Evolutionary conservation across 2,797 vertebrate species (phyloP).

Genomic region (Neosilurus mollespiculum): DNA sequence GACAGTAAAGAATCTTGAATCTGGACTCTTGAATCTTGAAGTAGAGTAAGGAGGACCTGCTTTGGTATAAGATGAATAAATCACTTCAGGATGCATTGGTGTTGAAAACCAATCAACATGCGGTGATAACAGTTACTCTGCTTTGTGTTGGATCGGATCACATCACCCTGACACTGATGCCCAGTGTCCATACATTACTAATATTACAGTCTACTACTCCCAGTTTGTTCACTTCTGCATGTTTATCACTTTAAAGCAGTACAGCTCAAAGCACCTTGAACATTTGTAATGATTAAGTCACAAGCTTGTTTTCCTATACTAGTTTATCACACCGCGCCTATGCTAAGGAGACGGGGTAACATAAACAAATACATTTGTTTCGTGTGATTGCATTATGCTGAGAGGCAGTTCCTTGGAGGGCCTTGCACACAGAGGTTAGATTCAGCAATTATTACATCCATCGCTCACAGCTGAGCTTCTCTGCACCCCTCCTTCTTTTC

Average conservation of each 20-base stretch:
- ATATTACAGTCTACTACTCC: background rate
- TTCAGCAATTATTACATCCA: slow-evolving; percentile 35
- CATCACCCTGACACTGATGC: background rate
- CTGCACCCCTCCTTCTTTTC: background rate
- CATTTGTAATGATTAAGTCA: slow-evolving; percentile 21
- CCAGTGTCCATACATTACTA: background rate
- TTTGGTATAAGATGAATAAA: background rate
- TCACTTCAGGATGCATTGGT: background rate
- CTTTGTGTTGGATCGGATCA: background rate
- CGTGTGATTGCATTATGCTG: slow-evolving; percentile 31
- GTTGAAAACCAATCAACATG: background rate
- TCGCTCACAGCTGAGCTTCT: slow-evolving; percentile 41
- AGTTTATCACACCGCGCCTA: background rate
- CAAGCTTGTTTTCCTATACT: background rate
- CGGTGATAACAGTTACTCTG: background rate
- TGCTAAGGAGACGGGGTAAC: slow-evolving; percentile 16
- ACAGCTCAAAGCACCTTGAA: background rate
- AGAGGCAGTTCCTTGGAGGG: slow-evolving; percentile 31
- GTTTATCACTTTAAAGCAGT: slow-evolving; percentile 7
- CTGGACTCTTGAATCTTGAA: no score
- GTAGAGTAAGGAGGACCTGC: background rate
- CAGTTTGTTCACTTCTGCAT: background rate
- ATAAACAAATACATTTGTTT: slow-evolving; percentile 44
- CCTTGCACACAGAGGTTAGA: slow-evolving; percentile 8
- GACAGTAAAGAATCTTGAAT: no score